Conservation (phyloP, 92 coral and sea anemone species). For the Ricordea florida region DNA sequence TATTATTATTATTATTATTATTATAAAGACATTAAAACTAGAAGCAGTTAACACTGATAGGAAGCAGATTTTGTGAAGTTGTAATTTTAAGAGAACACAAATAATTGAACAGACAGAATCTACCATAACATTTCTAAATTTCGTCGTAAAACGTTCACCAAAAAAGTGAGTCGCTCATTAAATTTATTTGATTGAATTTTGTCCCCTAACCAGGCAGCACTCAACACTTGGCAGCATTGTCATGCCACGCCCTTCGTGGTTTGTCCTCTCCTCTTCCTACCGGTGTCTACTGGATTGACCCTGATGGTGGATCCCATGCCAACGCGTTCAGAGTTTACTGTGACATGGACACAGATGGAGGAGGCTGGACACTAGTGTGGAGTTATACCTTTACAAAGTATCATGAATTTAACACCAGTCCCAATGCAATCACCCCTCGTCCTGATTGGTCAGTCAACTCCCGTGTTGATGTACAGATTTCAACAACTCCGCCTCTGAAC, state of each 20-base stretch:
- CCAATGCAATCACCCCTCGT: conserved; percentile 40
- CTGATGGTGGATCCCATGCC: conserved; percentile 28
- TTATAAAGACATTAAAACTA: too few species aligned
- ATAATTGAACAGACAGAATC: too few species aligned
- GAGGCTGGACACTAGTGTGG: conserved; percentile 69
- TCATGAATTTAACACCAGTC: not conserved
- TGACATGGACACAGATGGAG: conserved; percentile 38
- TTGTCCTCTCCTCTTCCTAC: not conserved
- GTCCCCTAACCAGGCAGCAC: not conserved
- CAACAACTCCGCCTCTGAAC: conserved; percentile 41
- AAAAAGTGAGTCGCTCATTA: too few species aligned
- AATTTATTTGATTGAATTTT: too few species aligned
- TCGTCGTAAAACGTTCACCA: too few species aligned
- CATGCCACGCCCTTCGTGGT: not conserved
- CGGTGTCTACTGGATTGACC: conserved; percentile 58
- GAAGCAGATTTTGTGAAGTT: too few species aligned
- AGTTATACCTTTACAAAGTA: conserved; percentile 57
- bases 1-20: too few species aligned
- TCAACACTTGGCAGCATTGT: not conserved
- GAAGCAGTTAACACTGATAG: too few species aligned
- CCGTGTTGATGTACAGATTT: conserved; percentile 2
- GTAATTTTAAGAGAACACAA: too few species aligned
- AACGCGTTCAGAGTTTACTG: conserved; percentile 55
- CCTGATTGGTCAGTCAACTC: conserved; percentile 14
- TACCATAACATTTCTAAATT: too few species aligned